Conservation (phyloP, 1,140 invertebrate species). For the Octopus sinensis region DNA sequence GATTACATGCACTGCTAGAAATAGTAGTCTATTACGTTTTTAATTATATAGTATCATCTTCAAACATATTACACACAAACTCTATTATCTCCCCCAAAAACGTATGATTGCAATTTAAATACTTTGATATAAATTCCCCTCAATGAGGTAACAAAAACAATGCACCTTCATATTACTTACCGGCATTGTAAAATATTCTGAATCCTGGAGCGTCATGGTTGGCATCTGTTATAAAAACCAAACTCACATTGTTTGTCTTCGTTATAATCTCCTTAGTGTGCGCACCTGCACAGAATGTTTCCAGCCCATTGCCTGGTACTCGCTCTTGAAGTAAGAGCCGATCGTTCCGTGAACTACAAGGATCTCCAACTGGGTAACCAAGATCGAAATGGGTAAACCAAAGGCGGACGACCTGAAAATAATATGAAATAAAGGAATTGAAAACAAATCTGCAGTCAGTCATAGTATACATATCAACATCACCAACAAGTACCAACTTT, state of each 20-base stretch:
- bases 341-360: slow-evolving; percentile 34
- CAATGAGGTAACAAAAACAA: too few species aligned
- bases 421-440: not conserved
- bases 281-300: slow-evolving; percentile 30
- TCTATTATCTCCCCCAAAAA: too few species aligned
- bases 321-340: slow-evolving; percentile 34
- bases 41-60: too few species aligned
- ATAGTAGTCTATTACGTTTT: too few species aligned
- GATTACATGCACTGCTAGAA: too few species aligned
- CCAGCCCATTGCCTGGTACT: slow-evolving; percentile 22
- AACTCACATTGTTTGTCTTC: slow-evolving; percentile 30
- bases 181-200: slow-evolving; percentile 35
- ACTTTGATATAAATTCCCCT: too few species aligned
- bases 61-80: too few species aligned
- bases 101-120: too few species aligned
- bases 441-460: too few species aligned
- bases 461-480: too few species aligned
- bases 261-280: slow-evolving; percentile 32
- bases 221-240: slow-evolving; percentile 35
- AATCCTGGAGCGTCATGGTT: slow-evolving; percentile 40
- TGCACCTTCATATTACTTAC: slow-evolving; percentile 17
- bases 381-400: slow-evolving; percentile 43
- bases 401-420: slow-evolving; percentile 38
- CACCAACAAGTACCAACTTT: too few species aligned
- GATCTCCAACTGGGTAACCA: slow-evolving; percentile 27